A percentile compares a stretch with the other conserved stretches of the same genome.
Evolutionary conservation across 1,140 invertebrate species (phyloP).

Genomic region (Temnothorax longispinosus): DNA sequence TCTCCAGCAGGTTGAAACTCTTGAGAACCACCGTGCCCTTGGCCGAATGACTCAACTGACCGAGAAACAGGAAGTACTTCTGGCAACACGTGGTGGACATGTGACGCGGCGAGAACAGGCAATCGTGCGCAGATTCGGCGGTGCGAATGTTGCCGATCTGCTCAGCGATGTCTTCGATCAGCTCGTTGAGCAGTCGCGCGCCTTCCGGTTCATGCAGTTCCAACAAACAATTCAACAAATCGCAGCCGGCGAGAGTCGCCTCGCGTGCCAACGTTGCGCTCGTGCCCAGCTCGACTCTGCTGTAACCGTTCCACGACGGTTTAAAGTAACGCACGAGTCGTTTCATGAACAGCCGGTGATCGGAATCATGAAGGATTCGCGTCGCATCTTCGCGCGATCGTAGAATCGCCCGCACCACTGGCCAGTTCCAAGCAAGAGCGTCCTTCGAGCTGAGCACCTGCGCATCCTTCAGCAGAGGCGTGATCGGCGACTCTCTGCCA

Average conservation of each 20-base stretch:
- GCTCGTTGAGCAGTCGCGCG: conserved; percentile 90
- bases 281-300: conserved; percentile 89
- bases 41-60: conserved; percentile 92
- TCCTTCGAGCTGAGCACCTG: conserved; percentile 87
- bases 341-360: conserved; percentile 92
- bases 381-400: conserved; percentile 81
- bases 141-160: conserved; percentile 91
- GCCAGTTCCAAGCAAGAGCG: conserved; percentile 89
- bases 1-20: conserved; percentile 92
- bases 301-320: conserved; percentile 94
- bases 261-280: conserved; percentile 86
- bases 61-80: conserved; percentile 97
- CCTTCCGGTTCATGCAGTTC: conserved; percentile 86
- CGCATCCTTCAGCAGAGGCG: conserved; percentile 87
- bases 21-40: conserved; percentile 92
- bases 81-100: conserved; percentile 95
- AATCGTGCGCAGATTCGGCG: conserved; percentile 93
- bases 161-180: conserved; percentile 92
- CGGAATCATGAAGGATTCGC: conserved; percentile 87
- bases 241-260: conserved; percentile 90
- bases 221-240: conserved; percentile 92
- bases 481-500: conserved; percentile 79
- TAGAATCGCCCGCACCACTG: conserved; percentile 87
- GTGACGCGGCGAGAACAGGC: conserved; percentile 94
- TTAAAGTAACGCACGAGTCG: conserved; percentile 94